phyloP scores from a whole-genome alignment of 2,113 vertebrate species.

The Laticauda laticaudata region DNA sequence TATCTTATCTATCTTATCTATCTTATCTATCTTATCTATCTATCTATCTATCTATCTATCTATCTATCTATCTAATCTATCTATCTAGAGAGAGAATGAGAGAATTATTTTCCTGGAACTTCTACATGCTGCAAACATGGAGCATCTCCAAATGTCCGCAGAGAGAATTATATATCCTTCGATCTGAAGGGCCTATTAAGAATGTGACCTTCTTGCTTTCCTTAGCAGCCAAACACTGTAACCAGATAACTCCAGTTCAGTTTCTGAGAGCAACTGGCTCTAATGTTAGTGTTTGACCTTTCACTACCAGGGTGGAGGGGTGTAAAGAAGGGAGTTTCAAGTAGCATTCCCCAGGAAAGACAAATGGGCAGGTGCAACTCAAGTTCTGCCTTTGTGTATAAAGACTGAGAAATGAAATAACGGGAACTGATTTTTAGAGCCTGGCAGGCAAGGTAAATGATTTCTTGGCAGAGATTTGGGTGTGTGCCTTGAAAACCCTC shows the following conservation, averaged over 20 bases:
- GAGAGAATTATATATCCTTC: constrained; percentile 25
- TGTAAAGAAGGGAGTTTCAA: neutral
- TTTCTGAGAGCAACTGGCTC: neutral
- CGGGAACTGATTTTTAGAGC: neutral
- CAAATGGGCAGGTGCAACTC: neutral
- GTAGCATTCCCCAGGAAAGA: neutral
- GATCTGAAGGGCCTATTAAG: neutral
- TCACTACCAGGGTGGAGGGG: neutral
- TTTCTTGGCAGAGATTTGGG: neutral
- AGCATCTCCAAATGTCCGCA: neutral
- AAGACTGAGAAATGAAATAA: neutral
- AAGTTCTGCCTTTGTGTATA: neutral
- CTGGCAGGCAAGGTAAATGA: neutral
- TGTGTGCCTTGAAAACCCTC: neutral
- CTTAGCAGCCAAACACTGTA: constrained; percentile 43
- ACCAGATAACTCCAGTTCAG: constrained; percentile 37
- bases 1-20: too few relatives aligned
- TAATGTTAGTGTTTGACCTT: constrained; percentile 64
- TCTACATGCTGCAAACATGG: neutral
- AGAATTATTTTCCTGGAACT: neutral
- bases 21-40: too few relatives aligned
- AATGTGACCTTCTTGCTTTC: constrained; percentile 39
- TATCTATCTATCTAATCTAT: too few relatives aligned
- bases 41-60: too few relatives aligned
- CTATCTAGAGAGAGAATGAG: too few relatives aligned